These are phyloP conservation scores for Gavia stellata DNA, from an alignment of 2,113 vertebrate species.

Conservation along the genomic window DNA sequence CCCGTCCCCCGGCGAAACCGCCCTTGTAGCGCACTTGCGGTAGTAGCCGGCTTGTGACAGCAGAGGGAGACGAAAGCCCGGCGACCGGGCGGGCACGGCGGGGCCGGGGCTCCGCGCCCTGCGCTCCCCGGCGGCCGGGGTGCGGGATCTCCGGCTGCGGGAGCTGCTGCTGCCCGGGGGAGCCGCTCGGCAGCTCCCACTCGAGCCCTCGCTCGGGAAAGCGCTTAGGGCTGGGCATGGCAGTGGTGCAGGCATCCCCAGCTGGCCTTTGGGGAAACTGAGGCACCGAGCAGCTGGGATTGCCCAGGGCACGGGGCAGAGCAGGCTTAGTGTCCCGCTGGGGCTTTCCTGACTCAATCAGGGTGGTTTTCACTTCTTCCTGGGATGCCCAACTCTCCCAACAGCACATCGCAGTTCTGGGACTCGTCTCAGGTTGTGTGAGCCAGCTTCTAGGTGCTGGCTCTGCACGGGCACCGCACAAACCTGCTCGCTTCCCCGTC, in stretches of 20 bases:
- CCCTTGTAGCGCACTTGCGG: rapidly evolving
- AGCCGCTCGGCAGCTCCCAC: not conserved
- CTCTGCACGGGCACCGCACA: rapidly evolving
- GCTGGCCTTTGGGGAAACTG: not conserved
- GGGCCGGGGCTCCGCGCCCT: not conserved
- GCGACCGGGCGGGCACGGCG: no score
- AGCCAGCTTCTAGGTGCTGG: not conserved
- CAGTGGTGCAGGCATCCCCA: not conserved
- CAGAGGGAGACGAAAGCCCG: constrained; percentile 22
- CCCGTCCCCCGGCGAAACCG: rapidly evolving
- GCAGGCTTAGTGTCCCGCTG: no score
- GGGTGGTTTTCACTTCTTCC: not conserved
- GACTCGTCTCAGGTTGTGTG: not conserved
- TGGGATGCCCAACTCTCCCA: not conserved
- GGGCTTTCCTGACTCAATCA: not conserved
- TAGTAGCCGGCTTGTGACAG: not conserved
- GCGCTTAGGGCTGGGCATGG: not conserved
- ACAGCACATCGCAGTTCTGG: rapidly evolving
- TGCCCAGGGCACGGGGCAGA: no score
- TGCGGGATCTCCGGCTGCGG: not conserved
- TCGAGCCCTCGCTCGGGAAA: not conserved
- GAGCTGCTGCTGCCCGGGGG: not conserved
- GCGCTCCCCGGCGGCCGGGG: not conserved
- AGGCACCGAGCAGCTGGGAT: not conserved
- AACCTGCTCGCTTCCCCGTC: no score